A percentile compares a stretch with the other conserved stretches of the same genome.
Evolutionary conservation across 2,113 vertebrate genomes (phyloP).

Genomic region (Oncorhynchus clarkii): DNA sequence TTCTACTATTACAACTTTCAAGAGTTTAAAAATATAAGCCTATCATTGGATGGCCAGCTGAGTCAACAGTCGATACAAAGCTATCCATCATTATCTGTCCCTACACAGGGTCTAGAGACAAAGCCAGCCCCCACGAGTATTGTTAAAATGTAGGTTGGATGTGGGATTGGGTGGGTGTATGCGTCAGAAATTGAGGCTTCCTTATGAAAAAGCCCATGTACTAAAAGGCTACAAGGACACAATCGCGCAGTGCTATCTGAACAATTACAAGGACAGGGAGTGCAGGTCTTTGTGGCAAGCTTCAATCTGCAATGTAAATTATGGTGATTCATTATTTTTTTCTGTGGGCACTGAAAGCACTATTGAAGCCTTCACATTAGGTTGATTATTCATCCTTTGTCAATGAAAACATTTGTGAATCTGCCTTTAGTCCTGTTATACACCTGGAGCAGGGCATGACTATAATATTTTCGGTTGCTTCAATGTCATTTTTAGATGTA

Average conservation of each 20-base stretch:
- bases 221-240: slow-evolving; percentile 24
- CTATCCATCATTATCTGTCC: slow-evolving; percentile 38
- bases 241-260: slow-evolving; percentile 8
- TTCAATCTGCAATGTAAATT: slow-evolving; percentile 26
- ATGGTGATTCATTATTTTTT: slow-evolving; percentile 30
- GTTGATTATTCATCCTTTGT: slow-evolving; percentile 31
- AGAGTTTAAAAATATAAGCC: neutral
- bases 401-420: slow-evolving; percentile 9
- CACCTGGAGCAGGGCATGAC: neutral
- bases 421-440: neutral
- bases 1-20: too few species aligned
- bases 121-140: slow-evolving; percentile 21
- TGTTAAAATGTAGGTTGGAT: slow-evolving; percentile 31
- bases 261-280: slow-evolving; percentile 35
- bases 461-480: slow-evolving; percentile 1
- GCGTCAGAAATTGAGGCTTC: slow-evolving; percentile 1
- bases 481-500: slow-evolving; percentile 8
- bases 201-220: neutral
- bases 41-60: slow-evolving; percentile 58
- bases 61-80: slow-evolving; percentile 62
- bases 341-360: neutral
- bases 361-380: slow-evolving; percentile 26
- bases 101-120: slow-evolving; percentile 35
- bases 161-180: slow-evolving; percentile 23
- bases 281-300: slow-evolving; percentile 18